Evolutionary conservation across 2,888 invertebrate species (phyloP).

Genomic region (Brenthis hecate): DNA sequence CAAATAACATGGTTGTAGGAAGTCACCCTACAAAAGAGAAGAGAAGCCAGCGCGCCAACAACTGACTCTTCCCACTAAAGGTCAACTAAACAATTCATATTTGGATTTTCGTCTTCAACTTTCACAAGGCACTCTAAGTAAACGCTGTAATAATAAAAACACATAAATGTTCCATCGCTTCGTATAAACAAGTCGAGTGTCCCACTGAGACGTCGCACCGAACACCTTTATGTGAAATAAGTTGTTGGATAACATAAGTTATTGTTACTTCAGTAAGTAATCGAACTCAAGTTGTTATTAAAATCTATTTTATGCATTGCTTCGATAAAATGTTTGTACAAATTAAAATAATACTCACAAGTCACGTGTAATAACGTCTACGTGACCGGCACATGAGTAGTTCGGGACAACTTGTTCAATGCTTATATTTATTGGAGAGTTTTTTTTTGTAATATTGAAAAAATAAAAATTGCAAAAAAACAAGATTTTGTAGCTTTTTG

Average conservation of each 20-base stretch:
- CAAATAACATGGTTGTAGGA: no score
- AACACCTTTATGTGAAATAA: constrained; percentile 10
- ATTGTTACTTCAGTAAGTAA: constrained; percentile 20
- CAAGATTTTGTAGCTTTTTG: no score
- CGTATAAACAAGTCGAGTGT: constrained; percentile 4
- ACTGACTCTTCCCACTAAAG: constrained; percentile 4
- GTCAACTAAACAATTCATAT: constrained; percentile 10
- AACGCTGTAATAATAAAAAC: constrained; percentile 23
- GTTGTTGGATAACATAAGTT: constrained; percentile 19
- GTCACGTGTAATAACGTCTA: no score
- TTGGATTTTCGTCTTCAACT: constrained; percentile 19
- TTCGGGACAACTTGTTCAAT: no score
- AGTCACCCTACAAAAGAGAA: no score
- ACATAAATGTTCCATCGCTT: not conserved
- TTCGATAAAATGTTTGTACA: not conserved
- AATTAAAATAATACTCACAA: constrained; percentile 7
- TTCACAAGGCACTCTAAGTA: constrained; percentile 20
- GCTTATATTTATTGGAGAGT: no score
- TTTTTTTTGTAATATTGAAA: no score
- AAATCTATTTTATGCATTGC: constrained; percentile 9
- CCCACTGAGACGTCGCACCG: constrained; percentile 11
- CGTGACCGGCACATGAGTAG: no score
- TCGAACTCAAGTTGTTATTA: constrained; percentile 14
- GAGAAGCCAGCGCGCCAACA: not conserved
- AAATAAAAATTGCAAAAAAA: no score